Base-by-base conservation (phyloP, 1,140 invertebrate genomes). In the Lineus longissimus region DNA sequence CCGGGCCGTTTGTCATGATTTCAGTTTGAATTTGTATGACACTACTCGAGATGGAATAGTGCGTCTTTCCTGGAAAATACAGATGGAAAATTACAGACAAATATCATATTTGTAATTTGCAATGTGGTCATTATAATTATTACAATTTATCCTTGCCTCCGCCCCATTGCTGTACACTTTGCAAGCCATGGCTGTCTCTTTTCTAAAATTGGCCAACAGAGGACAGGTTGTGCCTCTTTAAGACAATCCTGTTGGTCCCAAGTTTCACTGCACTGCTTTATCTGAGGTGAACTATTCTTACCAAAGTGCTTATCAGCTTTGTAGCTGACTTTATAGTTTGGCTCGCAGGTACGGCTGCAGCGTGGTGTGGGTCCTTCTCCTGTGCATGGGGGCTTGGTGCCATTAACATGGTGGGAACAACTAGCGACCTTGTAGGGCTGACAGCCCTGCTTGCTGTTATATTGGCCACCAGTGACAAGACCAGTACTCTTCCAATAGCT, bases 331-430 rank as follows among this genome's bases (percentile, higher is more conserved):
- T 84, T 86, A 79, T 94, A 96, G 17, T 78, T 77, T 0, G 80
- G 62, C 76, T 90, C 84, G 78, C 94, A 97, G 30, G 79, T 76
- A 58, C 88, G 86, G 7, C 80, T 69, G 76, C 94, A 97, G 78
- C 87, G 87, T 0, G 94, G 94, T 0, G 94, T 97, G 45, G 70
- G 70, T 22, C 83, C 83, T 51, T 86, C 86, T 36, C 85, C 88
- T 29, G 71, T 72, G 76, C 93, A 95, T 0, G 79, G 76, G 0
- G 66, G 40, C 19, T 70, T 60, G 19, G 75, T 66, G 81, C 93
- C 94, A 65, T 88, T 89, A 0, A 89, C 87, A 76, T 95, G 93
- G 80, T 97, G 94, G 75, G 95, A 93, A 79, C 94, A 97, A 0
- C 91, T 72, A 27, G 78, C 79, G 64, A 96, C 90, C 70, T 87